phyloP scores from a whole-genome alignment of 2,113 vertebrate genomes.

The Lophotis ruficrista region DNA sequence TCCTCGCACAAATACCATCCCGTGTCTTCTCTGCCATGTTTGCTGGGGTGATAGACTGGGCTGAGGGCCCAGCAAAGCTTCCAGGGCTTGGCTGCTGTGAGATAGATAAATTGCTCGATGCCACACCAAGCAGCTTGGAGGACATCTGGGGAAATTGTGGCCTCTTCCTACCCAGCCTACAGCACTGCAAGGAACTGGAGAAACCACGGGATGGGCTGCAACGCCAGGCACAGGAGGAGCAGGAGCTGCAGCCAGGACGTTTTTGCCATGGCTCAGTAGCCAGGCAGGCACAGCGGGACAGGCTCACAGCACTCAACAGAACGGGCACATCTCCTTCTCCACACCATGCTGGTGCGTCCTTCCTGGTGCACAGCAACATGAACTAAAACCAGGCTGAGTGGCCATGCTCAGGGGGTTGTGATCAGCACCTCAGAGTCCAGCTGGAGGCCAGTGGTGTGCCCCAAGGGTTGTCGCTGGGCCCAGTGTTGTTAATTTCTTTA shows the following conservation, averaged over 20 bases:
- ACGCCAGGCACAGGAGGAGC: not conserved
- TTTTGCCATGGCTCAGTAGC: not conserved
- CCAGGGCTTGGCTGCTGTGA: not conserved
- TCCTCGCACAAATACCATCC: rapidly evolving
- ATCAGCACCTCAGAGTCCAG: not conserved
- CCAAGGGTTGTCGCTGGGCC: not conserved
- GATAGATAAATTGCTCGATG: not conserved
- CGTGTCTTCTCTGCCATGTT: not conserved
- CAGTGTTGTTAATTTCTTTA: not conserved
- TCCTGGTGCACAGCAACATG: not conserved
- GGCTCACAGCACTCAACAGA: not conserved
- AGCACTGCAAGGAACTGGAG: not conserved
- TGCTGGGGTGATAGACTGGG: not conserved
- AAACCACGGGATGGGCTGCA: not conserved
- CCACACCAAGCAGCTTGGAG: rapidly evolving
- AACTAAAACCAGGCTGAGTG: not conserved
- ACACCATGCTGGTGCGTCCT: not conserved
- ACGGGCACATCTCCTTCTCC: not conserved
- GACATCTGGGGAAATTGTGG: not conserved
- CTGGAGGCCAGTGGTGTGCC: not conserved
- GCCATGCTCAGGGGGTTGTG: not conserved
- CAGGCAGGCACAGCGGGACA: not conserved
- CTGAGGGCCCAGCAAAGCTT: not conserved
- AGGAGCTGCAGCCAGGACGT: not conserved
- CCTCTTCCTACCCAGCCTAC: not conserved